A percentile compares a stretch with the other conserved stretches of the same genome.
phyloP scores from a whole-genome alignment of 2,113 vertebrate genomes.

The Psephotus haematonotus region DNA sequence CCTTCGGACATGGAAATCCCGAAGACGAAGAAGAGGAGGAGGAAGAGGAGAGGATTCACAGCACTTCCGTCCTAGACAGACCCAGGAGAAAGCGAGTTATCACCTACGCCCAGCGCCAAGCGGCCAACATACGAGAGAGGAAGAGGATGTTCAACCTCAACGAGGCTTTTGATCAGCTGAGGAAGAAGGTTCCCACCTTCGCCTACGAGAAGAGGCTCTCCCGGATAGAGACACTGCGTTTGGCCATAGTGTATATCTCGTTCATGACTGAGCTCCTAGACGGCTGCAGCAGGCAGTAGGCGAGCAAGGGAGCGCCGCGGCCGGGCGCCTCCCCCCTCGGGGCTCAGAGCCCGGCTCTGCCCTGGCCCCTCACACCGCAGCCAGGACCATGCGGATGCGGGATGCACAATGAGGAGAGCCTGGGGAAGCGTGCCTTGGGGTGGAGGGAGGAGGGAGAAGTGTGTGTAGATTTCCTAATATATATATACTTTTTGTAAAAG shows the following conservation, averaged over 20 bases:
- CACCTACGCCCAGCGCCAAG: constrained; percentile 90
- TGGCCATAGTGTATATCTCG: constrained; percentile 96
- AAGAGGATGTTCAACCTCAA: constrained; percentile 97
- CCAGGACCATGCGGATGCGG: not conserved
- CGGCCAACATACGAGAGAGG: constrained; percentile 93
- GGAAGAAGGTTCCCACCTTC: constrained; percentile 94
- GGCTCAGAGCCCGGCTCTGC: not conserved
- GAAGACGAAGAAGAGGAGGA: constrained; percentile 58
- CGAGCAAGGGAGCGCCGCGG: not conserved
- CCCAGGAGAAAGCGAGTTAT: constrained; percentile 89
- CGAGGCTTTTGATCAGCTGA: constrained; percentile 92
- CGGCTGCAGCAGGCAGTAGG: constrained; percentile 23
- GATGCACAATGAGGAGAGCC: not conserved
- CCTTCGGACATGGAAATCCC: constrained; percentile 32
- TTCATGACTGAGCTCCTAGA: constrained; percentile 95
- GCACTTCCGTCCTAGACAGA: constrained; percentile 60
- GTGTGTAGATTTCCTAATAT: not conserved
- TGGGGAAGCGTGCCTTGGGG: not conserved
- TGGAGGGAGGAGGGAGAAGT: not conserved
- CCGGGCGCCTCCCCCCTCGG: not conserved
- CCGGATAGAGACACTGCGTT: constrained; percentile 91
- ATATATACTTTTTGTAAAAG: not conserved
- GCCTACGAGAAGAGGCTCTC: constrained; percentile 96
- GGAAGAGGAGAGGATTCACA: constrained; percentile 33
- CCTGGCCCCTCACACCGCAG: not conserved